Conservation (phyloP, 1,140 invertebrate species). For the Maconellicoccus hirsutus region DNA sequence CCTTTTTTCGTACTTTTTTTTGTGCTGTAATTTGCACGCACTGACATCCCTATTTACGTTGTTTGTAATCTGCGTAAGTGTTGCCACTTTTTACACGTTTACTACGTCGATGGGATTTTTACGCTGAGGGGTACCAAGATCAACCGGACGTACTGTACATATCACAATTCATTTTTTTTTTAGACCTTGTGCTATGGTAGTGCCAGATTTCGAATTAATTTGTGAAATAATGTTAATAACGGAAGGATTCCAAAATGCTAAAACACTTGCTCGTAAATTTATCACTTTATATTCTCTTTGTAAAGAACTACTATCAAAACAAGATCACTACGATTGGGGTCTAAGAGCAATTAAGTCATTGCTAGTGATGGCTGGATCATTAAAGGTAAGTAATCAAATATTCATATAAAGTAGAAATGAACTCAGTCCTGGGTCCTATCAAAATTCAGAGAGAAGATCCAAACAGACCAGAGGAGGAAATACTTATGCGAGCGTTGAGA, state of each 20-base stretch:
- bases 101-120: too few species aligned
- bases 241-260: slow-evolving; percentile 80
- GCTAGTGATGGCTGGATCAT: slow-evolving; percentile 76
- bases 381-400: slow-evolving; percentile 40
- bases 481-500: slow-evolving; percentile 69
- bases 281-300: slow-evolving; percentile 82
- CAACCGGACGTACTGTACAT: too few species aligned
- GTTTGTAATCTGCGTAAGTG: too few species aligned
- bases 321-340: slow-evolving; percentile 93
- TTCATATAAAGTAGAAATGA: neutral
- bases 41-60: too few species aligned
- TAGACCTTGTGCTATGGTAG: slow-evolving; percentile 88
- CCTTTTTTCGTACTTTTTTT: too few species aligned
- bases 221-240: slow-evolving; percentile 91
- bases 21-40: too few species aligned
- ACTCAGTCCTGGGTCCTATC: neutral
- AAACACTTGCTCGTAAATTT: slow-evolving; percentile 76
- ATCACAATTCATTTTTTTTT: too few species aligned
- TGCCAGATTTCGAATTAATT: slow-evolving; percentile 84
- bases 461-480: slow-evolving; percentile 59
- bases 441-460: slow-evolving; percentile 46
- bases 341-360: slow-evolving; percentile 85
- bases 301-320: slow-evolving; percentile 75
- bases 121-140: too few species aligned
- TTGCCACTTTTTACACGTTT: too few species aligned